Base-by-base conservation (phyloP, 23 tunicate genomes). In the Halocynthia roretzi region DNA sequence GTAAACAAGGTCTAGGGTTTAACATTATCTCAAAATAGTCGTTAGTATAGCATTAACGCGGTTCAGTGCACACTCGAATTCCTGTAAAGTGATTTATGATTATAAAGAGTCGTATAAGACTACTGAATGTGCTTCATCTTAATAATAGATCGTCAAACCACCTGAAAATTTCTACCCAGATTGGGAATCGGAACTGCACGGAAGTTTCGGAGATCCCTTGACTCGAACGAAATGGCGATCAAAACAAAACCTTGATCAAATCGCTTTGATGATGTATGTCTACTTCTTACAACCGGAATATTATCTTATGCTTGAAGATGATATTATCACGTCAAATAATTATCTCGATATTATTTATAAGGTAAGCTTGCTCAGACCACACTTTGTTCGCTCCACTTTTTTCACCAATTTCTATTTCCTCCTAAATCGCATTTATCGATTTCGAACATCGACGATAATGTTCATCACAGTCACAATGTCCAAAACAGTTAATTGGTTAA, bases 161-260 rank as follows among this genome's bases (percentile, higher is more conserved):
- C 78, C 78, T 22, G 21, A 53, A 53, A 53, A 53, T 53, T 74
- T 50, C 22, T 74, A 53, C 56, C 78, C 78, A 9, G 54, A 62
- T 9, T 74, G 78, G 78, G 11, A 74, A 52, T 62, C 20, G 9
- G 58, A 74, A 63, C 56, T 74, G 9, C 78, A 63, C 0, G 64
- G 5, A 53, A 74, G 78, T 53, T 74, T 74, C 6, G 49, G 56
- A 1, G 78, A 74, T 31, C 22, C 55, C 10, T 74, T 74, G n/a
- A 2, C 55, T 8, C n/a, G 78, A 52, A 63, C 7, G 14, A 74
- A 74, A 53, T 74, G 78, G 78, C 5, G 78, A 10, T 74, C 78
- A 9, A 74, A 74, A 31, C 78, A 74, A 63, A 74, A 74, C 7
- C 23, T 74, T n/a, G 78, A 74, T 63, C 78, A 74, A 74, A 74